Percentiles rank a stretch among this genome's conserved stretches.
phyloP scores from a whole-genome alignment of 1,140 invertebrate genomes.

The Argopecten irradians region DNA sequence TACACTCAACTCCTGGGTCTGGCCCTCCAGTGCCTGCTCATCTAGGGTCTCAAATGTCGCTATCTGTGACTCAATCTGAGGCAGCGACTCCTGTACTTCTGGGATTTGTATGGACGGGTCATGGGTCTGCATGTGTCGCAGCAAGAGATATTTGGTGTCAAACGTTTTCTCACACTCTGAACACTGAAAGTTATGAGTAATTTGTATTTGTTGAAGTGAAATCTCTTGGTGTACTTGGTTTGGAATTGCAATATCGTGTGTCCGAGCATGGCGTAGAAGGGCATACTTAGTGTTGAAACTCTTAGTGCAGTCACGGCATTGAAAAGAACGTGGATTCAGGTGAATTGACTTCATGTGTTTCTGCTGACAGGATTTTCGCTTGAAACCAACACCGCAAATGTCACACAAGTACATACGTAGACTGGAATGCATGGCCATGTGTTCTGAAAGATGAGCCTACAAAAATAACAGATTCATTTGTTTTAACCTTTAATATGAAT shows the following conservation, averaged over 20 bases:
- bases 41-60: constrained; percentile 13
- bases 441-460: constrained; percentile 70
- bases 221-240: neutral
- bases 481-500: too few species aligned
- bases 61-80: neutral
- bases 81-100: neutral
- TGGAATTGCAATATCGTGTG: constrained; percentile 62
- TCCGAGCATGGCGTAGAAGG: constrained; percentile 73
- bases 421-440: constrained; percentile 75
- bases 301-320: constrained; percentile 73
- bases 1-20: constrained; percentile 32
- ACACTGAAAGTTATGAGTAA: neutral
- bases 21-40: neutral
- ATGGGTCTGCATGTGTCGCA: constrained; percentile 68
- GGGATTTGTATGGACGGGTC: neutral
- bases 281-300: constrained; percentile 78
- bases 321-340: constrained; percentile 74
- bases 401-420: constrained; percentile 77
- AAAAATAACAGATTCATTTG: too few species aligned
- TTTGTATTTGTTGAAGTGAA: neutral
- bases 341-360: constrained; percentile 78
- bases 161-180: constrained; percentile 74
- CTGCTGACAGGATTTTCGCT: constrained; percentile 77
- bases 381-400: constrained; percentile 79
- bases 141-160: constrained; percentile 77